phyloP scores from a whole-genome alignment of 2,113 vertebrate species.

The Sinocyclocheilus maitianheensis region DNA sequence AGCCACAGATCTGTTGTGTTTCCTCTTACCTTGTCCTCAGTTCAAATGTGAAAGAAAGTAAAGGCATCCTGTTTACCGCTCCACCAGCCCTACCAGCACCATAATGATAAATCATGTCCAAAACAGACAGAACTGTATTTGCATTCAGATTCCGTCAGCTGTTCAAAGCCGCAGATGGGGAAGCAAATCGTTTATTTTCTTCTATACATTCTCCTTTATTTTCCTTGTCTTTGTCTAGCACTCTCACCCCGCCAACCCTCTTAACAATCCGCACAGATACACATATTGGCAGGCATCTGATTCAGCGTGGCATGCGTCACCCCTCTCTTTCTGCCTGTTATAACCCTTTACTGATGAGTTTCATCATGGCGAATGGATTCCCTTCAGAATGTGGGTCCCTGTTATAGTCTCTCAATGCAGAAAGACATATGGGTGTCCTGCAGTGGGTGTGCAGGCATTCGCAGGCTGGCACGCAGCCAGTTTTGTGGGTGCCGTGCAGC shows the following conservation, averaged over 20 bases:
- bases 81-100: constrained; percentile 10
- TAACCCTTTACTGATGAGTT: background rate
- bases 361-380: constrained; percentile 12
- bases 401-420: background rate
- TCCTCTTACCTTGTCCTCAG: background rate
- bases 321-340: constrained; percentile 7
- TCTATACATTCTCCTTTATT: background rate
- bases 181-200: constrained; percentile 47
- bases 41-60: background rate
- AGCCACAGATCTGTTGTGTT: background rate
- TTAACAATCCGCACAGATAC: background rate
- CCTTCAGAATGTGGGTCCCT: background rate
- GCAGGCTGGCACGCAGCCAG: constrained; percentile 28
- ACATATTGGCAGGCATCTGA: constrained; percentile 1
- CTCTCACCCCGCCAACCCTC: background rate
- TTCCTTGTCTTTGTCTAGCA: background rate
- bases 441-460: constrained; percentile 18
- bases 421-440: constrained; percentile 21
- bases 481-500: background rate
- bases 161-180: constrained; percentile 44
- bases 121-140: constrained; percentile 48
- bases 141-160: constrained; percentile 48
- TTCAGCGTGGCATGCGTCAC: constrained; percentile 1
- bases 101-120: constrained; percentile 47
- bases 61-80: background rate